phyloP scores from a whole-genome alignment of 30 jellyfish, hydroid and myxozoan species.

The Sanderia malayensis region DNA sequence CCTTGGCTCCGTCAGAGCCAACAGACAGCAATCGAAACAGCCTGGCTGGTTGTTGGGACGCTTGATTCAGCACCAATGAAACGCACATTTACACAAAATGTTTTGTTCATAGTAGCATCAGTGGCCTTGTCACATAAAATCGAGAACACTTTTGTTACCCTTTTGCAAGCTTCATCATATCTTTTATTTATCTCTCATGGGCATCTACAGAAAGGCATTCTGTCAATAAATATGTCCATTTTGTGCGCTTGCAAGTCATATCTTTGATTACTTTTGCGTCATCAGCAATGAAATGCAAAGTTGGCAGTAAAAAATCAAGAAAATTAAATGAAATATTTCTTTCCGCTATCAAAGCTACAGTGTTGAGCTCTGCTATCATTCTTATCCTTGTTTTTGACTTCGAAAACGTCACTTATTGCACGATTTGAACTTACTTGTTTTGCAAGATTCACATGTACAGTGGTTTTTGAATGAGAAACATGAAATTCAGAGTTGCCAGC shows the following conservation, averaged over 20 bases:
- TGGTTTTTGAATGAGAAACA: slow-evolving; percentile 22
- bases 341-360: slow-evolving; percentile 44
- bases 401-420: slow-evolving; percentile 3
- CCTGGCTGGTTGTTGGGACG: slow-evolving; percentile 14
- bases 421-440: slow-evolving; percentile 6
- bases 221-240: slow-evolving; percentile 23
- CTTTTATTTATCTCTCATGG: slow-evolving; percentile 2
- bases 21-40: slow-evolving; percentile 35
- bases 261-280: slow-evolving; percentile 22
- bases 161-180: slow-evolving; percentile 22
- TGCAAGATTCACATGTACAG: not conserved
- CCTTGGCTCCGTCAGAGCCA: slow-evolving; percentile 33
- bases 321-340: slow-evolving; percentile 21
- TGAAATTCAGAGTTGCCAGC: slow-evolving; percentile 37
- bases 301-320: slow-evolving; percentile 24
- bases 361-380: slow-evolving; percentile 34
- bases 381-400: slow-evolving; percentile 2
- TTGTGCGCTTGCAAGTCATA: slow-evolving; percentile 35
- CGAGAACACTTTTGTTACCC: slow-evolving; percentile 28
- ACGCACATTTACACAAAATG: slow-evolving; percentile 17
- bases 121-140: slow-evolving; percentile 53
- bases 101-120: slow-evolving; percentile 27
- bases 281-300: slow-evolving; percentile 22
- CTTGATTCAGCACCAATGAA: not conserved
- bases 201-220: slow-evolving; percentile 40